Percentiles rank a stretch among this genome's conserved stretches.
These are phyloP conservation scores for Eutrigla gurnardus DNA, from an alignment of 2,797 vertebrate genomes.

Conservation along the genomic window DNA sequence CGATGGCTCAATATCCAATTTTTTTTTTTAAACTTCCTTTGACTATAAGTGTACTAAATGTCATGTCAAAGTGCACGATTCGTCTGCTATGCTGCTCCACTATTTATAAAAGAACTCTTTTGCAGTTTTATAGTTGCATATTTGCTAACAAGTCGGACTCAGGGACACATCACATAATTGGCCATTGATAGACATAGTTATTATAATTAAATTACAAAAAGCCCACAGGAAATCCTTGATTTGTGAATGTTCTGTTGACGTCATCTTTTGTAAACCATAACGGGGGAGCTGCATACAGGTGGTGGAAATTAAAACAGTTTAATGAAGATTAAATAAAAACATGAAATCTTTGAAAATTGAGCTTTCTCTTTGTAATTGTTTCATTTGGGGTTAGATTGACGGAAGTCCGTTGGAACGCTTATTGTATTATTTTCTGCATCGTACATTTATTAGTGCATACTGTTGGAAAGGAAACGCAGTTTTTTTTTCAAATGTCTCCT, in stretches of 20 bases:
- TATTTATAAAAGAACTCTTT: background rate
- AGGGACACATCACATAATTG: background rate
- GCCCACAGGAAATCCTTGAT: background rate
- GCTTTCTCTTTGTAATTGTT: background rate
- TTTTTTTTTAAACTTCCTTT: too few species aligned
- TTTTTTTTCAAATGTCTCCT: background rate
- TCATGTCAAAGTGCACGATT: too few species aligned
- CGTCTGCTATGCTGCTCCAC: too few species aligned
- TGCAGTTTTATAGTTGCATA: background rate
- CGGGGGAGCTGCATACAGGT: background rate
- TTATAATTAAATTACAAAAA: background rate
- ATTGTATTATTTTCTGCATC: background rate
- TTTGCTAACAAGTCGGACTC: too few species aligned
- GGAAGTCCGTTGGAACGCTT: rapidly evolving
- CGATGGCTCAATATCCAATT: too few species aligned
- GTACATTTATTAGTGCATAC: background rate
- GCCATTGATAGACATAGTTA: background rate
- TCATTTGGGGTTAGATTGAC: background rate
- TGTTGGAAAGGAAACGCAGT: background rate
- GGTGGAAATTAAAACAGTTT: background rate
- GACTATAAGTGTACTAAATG: too few species aligned
- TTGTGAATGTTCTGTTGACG: background rate
- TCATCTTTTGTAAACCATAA: background rate
- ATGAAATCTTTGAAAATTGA: background rate
- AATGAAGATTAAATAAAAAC: background rate